Conservation (phyloP, 2,797 vertebrate species). For the Microcaecilia unicolor region DNA sequence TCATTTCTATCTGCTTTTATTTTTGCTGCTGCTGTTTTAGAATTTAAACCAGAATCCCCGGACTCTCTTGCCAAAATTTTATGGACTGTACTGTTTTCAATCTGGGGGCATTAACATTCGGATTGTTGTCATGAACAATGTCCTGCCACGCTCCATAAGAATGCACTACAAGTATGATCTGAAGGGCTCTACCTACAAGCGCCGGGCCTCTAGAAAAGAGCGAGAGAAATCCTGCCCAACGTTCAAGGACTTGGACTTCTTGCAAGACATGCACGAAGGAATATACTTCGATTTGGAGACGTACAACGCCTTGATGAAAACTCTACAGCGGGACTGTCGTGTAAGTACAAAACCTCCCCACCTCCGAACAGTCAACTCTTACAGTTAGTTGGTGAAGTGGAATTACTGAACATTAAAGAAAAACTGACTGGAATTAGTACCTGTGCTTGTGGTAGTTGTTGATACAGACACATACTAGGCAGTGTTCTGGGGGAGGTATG, state of each 20-base stretch:
- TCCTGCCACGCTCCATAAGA: conserved; percentile 76
- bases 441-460: too few relatives aligned
- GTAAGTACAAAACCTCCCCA: too few relatives aligned
- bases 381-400: too few relatives aligned
- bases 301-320: conserved; percentile 85
- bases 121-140: conserved; percentile 93
- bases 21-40: conserved; percentile 43
- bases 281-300: conserved; percentile 83
- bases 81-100: conserved; percentile 92
- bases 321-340: conserved; percentile 85
- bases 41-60: conserved; percentile 95
- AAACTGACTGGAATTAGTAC: too few relatives aligned
- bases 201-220: conserved; percentile 84
- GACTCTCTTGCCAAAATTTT: conserved; percentile 91
- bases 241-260: conserved; percentile 92
- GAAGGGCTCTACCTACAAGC: conserved; percentile 89
- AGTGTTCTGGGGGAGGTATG: too few relatives aligned
- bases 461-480: too few relatives aligned
- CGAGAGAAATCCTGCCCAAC: conserved; percentile 74
- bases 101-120: conserved; percentile 77
- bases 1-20: too few relatives aligned
- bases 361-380: too few relatives aligned
- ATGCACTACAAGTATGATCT: conserved; percentile 95
- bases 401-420: too few relatives aligned
- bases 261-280: conserved; percentile 83